Conservation (phyloP, 2,797 vertebrate genomes). For the Loris lydekkerianus region DNA sequence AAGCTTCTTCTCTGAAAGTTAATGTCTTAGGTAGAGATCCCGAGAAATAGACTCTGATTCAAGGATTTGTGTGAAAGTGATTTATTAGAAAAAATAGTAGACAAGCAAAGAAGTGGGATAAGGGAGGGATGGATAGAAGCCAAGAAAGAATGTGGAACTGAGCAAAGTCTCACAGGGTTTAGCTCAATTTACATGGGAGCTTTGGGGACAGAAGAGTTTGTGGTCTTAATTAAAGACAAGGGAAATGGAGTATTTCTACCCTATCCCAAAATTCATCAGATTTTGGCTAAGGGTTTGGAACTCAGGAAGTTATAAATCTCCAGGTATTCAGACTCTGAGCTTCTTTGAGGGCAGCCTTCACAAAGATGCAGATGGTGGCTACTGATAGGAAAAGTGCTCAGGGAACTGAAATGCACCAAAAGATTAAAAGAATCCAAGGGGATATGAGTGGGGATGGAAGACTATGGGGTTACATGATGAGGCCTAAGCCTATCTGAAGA, state of each 20-base stretch:
- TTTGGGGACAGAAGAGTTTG: not conserved
- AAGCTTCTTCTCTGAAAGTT: slow-evolving; percentile 17
- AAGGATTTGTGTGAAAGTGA: not conserved
- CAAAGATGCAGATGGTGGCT: not conserved
- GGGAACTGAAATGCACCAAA: not conserved
- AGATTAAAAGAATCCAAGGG: not conserved
- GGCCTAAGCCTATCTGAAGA: not conserved
- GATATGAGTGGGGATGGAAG: not conserved
- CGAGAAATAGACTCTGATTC: not conserved
- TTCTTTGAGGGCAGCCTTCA: not conserved
- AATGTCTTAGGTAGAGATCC: not conserved
- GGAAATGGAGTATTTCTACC: not conserved
- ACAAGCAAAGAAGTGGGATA: not conserved
- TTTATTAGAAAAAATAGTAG: not conserved
- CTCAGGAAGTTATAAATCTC: not conserved
- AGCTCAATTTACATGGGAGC: not conserved
- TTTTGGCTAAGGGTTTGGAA: not conserved
- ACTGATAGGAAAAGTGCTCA: not conserved
- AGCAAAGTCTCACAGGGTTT: not conserved
- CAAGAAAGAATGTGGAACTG: not conserved
- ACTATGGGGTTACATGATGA: not conserved
- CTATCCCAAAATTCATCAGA: not conserved
- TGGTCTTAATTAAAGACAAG: not conserved
- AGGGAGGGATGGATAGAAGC: not conserved
- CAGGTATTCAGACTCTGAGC: not conserved